phyloP scores from a whole-genome alignment of 2,888 invertebrate species.

The Carcina quercana region DNA sequence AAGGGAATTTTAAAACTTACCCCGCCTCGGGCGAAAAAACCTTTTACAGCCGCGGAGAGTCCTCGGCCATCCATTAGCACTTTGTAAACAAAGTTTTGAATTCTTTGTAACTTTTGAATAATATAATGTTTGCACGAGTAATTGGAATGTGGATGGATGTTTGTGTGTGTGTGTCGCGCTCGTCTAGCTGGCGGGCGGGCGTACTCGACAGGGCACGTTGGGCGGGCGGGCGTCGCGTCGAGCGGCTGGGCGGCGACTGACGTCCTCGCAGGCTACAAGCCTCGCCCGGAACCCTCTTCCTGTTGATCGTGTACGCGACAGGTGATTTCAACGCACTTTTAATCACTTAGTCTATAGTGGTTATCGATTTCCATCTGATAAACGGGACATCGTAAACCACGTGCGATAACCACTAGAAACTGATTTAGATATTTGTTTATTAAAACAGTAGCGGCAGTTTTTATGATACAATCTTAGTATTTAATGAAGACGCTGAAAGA shows the following conservation, averaged over 20 bases:
- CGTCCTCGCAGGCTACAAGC: constrained; percentile 34
- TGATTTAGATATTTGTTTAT: neutral
- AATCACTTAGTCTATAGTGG: no score
- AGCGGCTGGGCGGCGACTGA: constrained; percentile 69
- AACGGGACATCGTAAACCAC: no score
- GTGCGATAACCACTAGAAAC: no score
- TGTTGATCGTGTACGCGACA: constrained; percentile 68
- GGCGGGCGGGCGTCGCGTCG: constrained; percentile 41
- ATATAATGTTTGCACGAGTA: neutral
- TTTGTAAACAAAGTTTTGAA: constrained; percentile 39
- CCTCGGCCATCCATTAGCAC: constrained; percentile 40
- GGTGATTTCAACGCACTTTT: constrained; percentile 49
- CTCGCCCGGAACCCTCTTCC: constrained; percentile 62
- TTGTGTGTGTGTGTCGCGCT: no score
- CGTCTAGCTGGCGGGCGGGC: constrained; percentile 23
- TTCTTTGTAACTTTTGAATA: constrained; percentile 8
- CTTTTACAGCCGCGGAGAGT: constrained; percentile 34
- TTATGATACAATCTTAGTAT: no score
- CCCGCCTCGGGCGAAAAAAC: constrained; percentile 37
- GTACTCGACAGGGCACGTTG: constrained; percentile 22
- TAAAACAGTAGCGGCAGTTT: no score
- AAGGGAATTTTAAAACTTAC: constrained; percentile 41
- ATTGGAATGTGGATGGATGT: constrained; percentile 21
- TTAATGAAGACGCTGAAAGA: no score
- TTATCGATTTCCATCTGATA: no score